These are phyloP conservation scores for Paracanthobrama guichenoti DNA, from an alignment of 2,113 vertebrate genomes.

Conservation along the genomic window DNA sequence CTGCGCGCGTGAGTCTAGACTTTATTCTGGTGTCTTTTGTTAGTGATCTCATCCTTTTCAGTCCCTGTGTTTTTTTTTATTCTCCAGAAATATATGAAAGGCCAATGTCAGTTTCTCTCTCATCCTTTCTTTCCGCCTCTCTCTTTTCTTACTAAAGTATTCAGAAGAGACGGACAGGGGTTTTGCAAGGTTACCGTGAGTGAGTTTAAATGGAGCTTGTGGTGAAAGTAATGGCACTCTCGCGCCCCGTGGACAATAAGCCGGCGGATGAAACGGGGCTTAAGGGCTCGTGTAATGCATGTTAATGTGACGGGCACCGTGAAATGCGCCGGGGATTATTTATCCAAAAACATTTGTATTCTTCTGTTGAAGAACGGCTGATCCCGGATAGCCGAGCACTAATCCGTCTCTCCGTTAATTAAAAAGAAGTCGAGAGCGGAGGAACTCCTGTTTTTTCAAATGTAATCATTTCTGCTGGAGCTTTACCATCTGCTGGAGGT, in stretches of 20 bases:
- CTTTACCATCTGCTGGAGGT: slow-evolving; percentile 96
- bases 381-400: slow-evolving; percentile 85
- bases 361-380: slow-evolving; percentile 80
- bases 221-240: slow-evolving; percentile 60
- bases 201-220: slow-evolving; percentile 20
- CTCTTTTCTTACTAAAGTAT: not conserved
- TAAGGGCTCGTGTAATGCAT: slow-evolving; percentile 77
- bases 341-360: slow-evolving; percentile 83
- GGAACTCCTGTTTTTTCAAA: slow-evolving; percentile 83
- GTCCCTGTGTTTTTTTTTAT: not conserved
- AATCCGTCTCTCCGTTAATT: slow-evolving; percentile 90
- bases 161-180: not conserved
- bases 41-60: not conserved
- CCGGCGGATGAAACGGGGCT: slow-evolving; percentile 52
- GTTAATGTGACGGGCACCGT: slow-evolving; percentile 74
- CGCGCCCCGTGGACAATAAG: slow-evolving; percentile 59
- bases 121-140: not conserved
- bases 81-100: not conserved
- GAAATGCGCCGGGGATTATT: slow-evolving; percentile 75
- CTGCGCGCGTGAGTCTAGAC: not conserved
- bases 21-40: not conserved
- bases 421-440: slow-evolving; percentile 83
- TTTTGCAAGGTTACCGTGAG: slow-evolving; percentile 9
- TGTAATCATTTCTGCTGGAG: slow-evolving; percentile 89
- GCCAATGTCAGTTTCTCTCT: not conserved